These are phyloP conservation scores for Bradypodion pumilum DNA, from an alignment of 2,797 vertebrate species.

Conservation along the genomic window DNA sequence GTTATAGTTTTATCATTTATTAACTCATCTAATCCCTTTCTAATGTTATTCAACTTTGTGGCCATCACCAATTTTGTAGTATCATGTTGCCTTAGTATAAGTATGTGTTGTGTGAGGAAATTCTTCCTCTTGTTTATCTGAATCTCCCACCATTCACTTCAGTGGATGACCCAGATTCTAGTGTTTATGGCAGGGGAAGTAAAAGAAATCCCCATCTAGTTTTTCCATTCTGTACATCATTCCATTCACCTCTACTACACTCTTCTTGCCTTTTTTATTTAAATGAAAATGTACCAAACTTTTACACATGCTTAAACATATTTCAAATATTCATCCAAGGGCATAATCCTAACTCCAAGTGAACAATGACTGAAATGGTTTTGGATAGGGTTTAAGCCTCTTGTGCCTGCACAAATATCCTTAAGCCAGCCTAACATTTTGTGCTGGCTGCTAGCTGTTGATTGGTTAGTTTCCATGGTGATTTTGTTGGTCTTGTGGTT, in stretches of 20 bases:
- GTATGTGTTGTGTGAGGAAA: not conserved
- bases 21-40: too few relatives aligned
- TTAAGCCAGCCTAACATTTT: too few relatives aligned
- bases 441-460: too few relatives aligned
- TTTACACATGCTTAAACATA: not conserved
- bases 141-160: not conserved
- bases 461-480: too few relatives aligned
- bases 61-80: not conserved
- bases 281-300: not conserved
- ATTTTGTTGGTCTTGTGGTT: too few relatives aligned
- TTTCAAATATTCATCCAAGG: not conserved
- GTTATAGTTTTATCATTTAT: too few relatives aligned
- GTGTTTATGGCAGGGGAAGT: not conserved
- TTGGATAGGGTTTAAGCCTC: too few relatives aligned
- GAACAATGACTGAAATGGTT: too few relatives aligned
- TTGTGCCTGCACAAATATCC: too few relatives aligned
- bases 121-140: not conserved
- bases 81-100: not conserved
- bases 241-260: not conserved
- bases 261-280: too few relatives aligned
- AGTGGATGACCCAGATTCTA: not conserved
- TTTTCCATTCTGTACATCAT: not conserved
- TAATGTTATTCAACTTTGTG: too few relatives aligned
- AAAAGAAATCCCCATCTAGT: not conserved
- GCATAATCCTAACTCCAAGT: too few relatives aligned